Evolutionary conservation across 2,888 invertebrate species (phyloP), one percentile per base, ranked within the genome.

Genomic region (Luffia ferchaultella): DNA sequence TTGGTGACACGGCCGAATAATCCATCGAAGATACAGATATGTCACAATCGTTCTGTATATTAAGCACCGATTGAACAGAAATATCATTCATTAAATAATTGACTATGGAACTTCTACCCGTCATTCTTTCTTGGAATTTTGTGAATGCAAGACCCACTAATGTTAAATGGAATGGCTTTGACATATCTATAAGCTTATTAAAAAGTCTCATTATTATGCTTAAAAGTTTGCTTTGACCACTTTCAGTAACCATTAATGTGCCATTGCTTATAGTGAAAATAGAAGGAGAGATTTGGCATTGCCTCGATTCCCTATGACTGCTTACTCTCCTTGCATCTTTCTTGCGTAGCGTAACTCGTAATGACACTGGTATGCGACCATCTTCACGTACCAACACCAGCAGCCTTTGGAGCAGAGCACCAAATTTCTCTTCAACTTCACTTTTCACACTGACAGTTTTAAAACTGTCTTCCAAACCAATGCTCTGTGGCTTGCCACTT

Each of bases 61-160:
- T 89, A 54, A 89, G 88, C 56, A 92, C 87, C 2, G 92, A 91
- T 68, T 93, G 92, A 48, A 93, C 93, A 62, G 92, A 91, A 52
- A 93, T 86, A 67, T 92, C 90, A 69, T 91, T 92, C 68, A 90
- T 87, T 48, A 93, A 77, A 64, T 91, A 93, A 53, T 90, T 90
- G 3, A 91, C 89, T 59, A 93, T 90, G 15, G 91, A 91, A 60
- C 90, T 87, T 56, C 88, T 86, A 1, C 90, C 90, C 2, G 86
- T 87, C 67, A 88, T 88, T 52, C 88, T 85, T 59, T 90, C 92
- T 60, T 90, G 89, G 64, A 93, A 93, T 70, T 93, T 93, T 1
- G 92, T 91, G 67, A 93, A 93, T 17, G 92, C 91, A 62, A 93
- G 76, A n/a, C 93, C 93, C 52, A 93, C 82, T 50, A 93, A 74